A percentile compares a stretch with the other conserved stretches of the same genome.
Evolutionary conservation across 2,113 vertebrate genomes (phyloP).

Genomic region (Pomatorhinus ruficollis): DNA sequence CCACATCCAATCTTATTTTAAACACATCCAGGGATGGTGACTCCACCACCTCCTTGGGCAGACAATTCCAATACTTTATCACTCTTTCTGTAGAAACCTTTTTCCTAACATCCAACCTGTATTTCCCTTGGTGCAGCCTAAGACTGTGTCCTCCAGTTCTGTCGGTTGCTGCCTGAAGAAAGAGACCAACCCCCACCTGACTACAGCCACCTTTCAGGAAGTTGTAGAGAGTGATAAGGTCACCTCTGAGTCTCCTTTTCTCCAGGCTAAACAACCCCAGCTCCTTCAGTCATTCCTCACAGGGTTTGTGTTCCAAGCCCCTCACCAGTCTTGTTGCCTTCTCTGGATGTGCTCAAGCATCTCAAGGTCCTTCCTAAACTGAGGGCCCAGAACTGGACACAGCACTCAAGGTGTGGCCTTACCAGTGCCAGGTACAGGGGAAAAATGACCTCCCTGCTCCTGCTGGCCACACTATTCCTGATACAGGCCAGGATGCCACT

Average conservation of each 20-base stretch:
- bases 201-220: neutral
- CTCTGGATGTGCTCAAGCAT: fast-evolving
- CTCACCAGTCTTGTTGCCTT: neutral
- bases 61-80: neutral
- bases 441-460: neutral
- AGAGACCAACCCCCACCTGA: neutral
- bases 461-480: neutral
- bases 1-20: neutral
- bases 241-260: neutral
- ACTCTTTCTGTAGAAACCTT: neutral
- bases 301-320: neutral
- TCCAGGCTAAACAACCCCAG: neutral
- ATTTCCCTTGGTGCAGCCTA: neutral
- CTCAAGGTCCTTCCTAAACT: neutral
- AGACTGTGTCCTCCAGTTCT: neutral
- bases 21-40: neutral
- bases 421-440: fast-evolving
- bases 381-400: neutral
- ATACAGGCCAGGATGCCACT: fast-evolving
- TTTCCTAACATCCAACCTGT: neutral
- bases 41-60: fast-evolving
- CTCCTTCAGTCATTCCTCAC: fast-evolving
- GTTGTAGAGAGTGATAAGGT: neutral
- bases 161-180: neutral
- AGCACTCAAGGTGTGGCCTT: neutral